A percentile compares a stretch with the other conserved stretches of the same genome.
phyloP scores from a whole-genome alignment of 2,888 invertebrate species.

The Tortrix viridana region DNA sequence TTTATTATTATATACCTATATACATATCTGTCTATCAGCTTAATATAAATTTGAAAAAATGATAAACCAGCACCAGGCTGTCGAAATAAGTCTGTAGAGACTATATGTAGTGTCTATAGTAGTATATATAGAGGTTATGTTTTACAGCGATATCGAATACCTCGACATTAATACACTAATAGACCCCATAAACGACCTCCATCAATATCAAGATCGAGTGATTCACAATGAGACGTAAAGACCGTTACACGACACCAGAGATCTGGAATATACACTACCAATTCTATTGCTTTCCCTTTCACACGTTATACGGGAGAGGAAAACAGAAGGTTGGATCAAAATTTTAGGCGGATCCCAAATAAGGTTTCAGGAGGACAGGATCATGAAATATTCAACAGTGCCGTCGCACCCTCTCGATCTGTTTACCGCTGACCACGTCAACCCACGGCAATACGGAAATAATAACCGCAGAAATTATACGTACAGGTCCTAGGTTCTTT shows the following conservation, averaged over 20 bases:
- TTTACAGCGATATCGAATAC: not conserved
- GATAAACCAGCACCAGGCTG: no score
- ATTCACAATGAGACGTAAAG: conserved; percentile 19
- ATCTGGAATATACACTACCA: conserved; percentile 3
- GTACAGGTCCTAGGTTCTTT: conserved; percentile 1
- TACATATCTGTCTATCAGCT: no score
- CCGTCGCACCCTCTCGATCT: conserved; percentile 57
- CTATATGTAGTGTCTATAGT: no score
- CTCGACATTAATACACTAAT: conserved; percentile 8
- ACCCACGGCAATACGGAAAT: conserved; percentile 53
- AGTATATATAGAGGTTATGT: no score
- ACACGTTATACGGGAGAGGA: not conserved
- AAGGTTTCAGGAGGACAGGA: conserved; percentile 59
- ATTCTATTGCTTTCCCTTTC: not conserved
- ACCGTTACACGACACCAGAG: not conserved
- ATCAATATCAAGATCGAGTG: conserved; percentile 20
- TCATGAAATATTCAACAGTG: conserved; percentile 73
- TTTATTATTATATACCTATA: no score
- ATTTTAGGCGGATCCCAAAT: conserved; percentile 60
- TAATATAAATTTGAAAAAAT: no score
- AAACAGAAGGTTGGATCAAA: conserved; percentile 7
- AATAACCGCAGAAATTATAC: conserved; percentile 49
- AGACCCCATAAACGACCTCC: conserved; percentile 9
- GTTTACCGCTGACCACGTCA: conserved; percentile 64
- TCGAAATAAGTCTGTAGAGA: no score